Evolutionary conservation across 1,140 invertebrate genomes (phyloP).

Genomic region (Heliconius nattereri): DNA sequence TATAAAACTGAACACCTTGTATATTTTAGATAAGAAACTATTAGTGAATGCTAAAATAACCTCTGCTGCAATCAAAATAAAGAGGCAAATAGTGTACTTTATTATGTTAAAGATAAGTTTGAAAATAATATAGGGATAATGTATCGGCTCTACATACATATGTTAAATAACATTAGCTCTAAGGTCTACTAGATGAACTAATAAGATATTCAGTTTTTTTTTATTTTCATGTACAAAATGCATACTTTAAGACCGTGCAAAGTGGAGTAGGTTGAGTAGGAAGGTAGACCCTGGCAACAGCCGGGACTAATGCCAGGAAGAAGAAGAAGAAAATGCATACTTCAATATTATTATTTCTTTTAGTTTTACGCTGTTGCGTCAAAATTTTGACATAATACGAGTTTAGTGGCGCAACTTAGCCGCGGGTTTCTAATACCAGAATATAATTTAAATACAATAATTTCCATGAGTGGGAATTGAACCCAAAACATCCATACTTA

Average conservation of each 20-base stretch:
- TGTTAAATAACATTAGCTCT: background rate
- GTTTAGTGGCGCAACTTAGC: no score
- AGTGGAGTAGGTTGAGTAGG: no score
- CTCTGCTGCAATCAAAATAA: background rate
- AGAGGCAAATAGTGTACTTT: background rate
- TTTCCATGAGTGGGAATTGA: background rate
- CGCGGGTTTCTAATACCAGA: no score
- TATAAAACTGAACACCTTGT: constrained; percentile 4
- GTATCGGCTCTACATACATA: background rate
- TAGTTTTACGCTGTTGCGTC: no score
- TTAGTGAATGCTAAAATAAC: background rate
- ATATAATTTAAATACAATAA: background rate
- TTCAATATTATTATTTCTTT: no score
- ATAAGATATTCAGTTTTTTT: no score
- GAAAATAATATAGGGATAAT: background rate
- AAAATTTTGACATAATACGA: no score
- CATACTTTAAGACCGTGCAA: background rate
- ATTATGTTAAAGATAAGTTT: background rate
- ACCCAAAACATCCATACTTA: no score
- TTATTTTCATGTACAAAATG: background rate
- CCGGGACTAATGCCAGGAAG: no score
- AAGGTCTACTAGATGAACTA: background rate
- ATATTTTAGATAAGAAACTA: background rate
- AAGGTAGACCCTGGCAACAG: no score
- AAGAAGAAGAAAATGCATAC: no score